A percentile compares a stretch with the other conserved stretches of the same genome.
Conservation (phyloP, 2,797 vertebrate genomes). For the Acrossocheilus wenchowensis region DNA sequence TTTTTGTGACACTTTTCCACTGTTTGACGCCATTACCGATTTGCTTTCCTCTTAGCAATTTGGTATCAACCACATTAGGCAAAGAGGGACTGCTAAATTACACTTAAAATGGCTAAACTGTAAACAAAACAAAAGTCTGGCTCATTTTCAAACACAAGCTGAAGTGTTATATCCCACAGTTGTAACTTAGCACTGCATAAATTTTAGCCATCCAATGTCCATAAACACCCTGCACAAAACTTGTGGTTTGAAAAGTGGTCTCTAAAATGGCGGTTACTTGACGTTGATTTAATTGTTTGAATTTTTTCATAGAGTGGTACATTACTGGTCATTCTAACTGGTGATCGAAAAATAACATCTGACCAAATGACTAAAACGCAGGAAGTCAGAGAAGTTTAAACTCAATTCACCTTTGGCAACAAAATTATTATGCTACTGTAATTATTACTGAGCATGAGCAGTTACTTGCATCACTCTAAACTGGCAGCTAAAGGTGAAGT, state of each 20-base stretch:
- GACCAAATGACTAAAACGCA: background rate
- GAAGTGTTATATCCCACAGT: slow-evolving; percentile 2
- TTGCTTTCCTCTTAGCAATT: slow-evolving; percentile 8
- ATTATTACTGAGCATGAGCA: background rate
- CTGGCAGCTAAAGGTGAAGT: slow-evolving; percentile 5
- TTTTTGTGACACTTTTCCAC: background rate
- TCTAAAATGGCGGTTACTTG: background rate
- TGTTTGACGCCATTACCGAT: slow-evolving; percentile 2
- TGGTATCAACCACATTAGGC: slow-evolving; percentile 4
- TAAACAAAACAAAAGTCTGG: slow-evolving; percentile 11
- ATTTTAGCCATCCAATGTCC: background rate
- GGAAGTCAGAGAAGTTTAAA: background rate
- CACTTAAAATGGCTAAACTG: background rate
- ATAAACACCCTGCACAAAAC: background rate
- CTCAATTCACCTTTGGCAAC: background rate
- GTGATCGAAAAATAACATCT: background rate
- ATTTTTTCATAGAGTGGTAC: background rate
- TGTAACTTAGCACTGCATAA: background rate
- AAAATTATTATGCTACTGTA: background rate
- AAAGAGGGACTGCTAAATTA: slow-evolving; percentile 7
- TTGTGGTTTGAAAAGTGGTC: background rate
- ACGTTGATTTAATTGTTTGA: background rate
- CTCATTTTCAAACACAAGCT: slow-evolving; percentile 19
- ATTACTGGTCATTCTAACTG: background rate
- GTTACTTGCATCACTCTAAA: slow-evolving; percentile 5